Evolutionary conservation across 2,113 vertebrate genomes (phyloP), one percentile per base, ranked within the genome.

Genomic region (Alouatta palliata): DNA sequence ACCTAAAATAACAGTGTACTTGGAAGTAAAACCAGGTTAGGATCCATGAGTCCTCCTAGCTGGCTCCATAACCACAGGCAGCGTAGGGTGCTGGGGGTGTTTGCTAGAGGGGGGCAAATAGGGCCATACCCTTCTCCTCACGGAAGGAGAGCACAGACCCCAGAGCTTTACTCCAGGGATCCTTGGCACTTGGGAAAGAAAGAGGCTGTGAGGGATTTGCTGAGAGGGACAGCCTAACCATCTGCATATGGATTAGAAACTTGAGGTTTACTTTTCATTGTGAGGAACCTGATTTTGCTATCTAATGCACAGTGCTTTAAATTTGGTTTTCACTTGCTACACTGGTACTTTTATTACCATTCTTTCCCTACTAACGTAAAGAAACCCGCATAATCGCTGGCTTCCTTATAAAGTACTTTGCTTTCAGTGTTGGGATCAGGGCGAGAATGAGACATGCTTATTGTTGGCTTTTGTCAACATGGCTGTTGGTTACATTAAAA

Each of bases 141-240:
- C 2, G 2, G 19, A 32, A 1, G 21, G 96, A 35, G 81, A 30
- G 76, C 83, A 32, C 45, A 75, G 77, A 27, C n/a, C 89, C 56
- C 66, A 6, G 58, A 90, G 23, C 80, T 77, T 70, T n/a, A 56
- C 94, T 87, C 56, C 32, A 20, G 85, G 92, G 89, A 80, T 83
- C 87, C 95, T 52, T 90, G 96, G 97, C 97, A 96, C 95, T 97
- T 97, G 94, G 95, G 92, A 87, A 88, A 80, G 92, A 87, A 91
- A 76, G 88, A 90, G 92, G 80, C 90, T 61, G 90, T 32, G 61
- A 82, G 86, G 88, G 88, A 40, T 35, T 49, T 47, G 43, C 90
- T 86, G 95, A 66, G 86, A 75, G 47, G 64, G 88, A 37, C 23
- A 43, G 90, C 77, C 80, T 56, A 19, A 52, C 87, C 80, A 2